Percentiles rank a stretch among this genome's conserved stretches.
Evolutionary conservation across 2,113 vertebrate genomes (phyloP).

Genomic region (Pachyramphus minor): DNA sequence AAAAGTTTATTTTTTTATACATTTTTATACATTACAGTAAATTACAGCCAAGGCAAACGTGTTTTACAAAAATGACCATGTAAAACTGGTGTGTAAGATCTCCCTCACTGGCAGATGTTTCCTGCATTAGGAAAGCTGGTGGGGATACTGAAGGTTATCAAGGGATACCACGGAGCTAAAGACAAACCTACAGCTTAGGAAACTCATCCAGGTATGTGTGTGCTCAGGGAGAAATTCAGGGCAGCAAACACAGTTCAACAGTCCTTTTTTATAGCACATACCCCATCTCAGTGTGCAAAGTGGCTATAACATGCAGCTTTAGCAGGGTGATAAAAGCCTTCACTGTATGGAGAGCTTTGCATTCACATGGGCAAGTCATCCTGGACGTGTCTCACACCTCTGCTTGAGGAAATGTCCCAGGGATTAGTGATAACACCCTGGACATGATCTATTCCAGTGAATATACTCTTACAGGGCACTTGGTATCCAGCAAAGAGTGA

Average conservation of each 20-base stretch:
- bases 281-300: background rate
- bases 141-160: background rate
- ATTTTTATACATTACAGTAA: background rate
- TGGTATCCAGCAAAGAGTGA: background rate
- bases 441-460: background rate
- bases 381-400: background rate
- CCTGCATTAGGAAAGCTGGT: background rate
- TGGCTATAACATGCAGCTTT: background rate
- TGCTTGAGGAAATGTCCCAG: background rate
- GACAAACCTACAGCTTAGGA: background rate
- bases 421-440: background rate
- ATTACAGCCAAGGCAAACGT: rapidly evolving
- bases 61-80: background rate
- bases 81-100: background rate
- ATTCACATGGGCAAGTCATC: background rate
- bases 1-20: background rate
- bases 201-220: background rate
- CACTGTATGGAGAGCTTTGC: background rate
- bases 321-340: background rate
- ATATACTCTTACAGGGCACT: background rate
- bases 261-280: background rate
- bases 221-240: background rate
- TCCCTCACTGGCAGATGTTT: background rate
- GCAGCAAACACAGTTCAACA: background rate
- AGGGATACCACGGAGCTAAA: background rate